Conservation (phyloP, 1,140 invertebrate species). For the Steinernema feltiae region DNA sequence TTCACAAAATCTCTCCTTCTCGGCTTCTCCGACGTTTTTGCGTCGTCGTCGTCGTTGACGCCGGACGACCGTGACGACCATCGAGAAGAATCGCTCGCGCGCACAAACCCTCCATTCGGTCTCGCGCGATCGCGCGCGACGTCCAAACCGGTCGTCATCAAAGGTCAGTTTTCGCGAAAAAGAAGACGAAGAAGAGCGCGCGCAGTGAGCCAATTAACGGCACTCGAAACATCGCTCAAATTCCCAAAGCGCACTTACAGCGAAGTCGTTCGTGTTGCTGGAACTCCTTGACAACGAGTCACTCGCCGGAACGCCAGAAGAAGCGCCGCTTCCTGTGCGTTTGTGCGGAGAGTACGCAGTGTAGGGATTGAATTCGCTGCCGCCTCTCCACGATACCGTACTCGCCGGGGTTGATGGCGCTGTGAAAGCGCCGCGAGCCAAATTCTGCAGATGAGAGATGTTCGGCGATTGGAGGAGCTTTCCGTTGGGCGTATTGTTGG, state of each 20-base stretch:
- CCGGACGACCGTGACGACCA: not conserved
- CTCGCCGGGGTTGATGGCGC: slow-evolving; percentile 36
- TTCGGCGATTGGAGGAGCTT: not conserved
- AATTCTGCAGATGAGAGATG: not conserved
- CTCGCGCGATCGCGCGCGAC: no score
- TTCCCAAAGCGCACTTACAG: not conserved
- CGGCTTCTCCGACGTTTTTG: not conserved
- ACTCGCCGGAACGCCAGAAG: not conserved
- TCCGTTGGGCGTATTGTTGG: slow-evolving; percentile 11
- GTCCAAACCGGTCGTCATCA: not conserved
- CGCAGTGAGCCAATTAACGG: not conserved
- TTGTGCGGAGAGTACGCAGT: slow-evolving; percentile 21
- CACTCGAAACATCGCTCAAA: not conserved
- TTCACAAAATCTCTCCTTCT: not conserved
- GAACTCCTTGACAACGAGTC: not conserved
- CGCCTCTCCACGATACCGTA: slow-evolving; percentile 39
- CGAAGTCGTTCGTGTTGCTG: not conserved
- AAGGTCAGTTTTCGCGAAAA: not conserved
- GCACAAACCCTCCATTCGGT: no score
- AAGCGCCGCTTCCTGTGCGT: not conserved
- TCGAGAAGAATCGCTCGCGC: not conserved
- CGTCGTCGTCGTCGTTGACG: no score
- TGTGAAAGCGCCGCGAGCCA: slow-evolving; percentile 13
- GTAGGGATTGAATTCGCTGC: slow-evolving; percentile 25
- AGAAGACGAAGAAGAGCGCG: not conserved